Conservation (phyloP, 2,797 vertebrate species). For the Muscicapa striata region DNA sequence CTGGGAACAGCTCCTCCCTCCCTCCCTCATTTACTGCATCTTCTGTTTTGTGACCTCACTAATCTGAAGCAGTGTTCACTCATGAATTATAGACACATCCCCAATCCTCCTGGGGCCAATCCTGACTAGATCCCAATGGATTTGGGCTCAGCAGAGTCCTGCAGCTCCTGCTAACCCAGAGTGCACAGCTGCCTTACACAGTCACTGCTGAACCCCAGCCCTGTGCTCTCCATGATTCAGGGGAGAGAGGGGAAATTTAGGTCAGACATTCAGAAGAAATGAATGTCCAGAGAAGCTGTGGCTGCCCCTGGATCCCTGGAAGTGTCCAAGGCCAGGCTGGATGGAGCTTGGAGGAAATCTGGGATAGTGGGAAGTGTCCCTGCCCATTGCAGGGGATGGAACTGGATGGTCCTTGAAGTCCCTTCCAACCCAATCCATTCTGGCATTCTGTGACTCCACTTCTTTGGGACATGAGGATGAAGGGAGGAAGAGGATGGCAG, state of each 20-base stretch:
- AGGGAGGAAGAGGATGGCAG: neutral
- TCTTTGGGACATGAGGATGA: neutral
- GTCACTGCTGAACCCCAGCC: neutral
- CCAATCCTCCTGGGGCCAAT: neutral
- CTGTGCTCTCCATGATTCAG: rapidly evolving
- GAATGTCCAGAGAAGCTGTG: neutral
- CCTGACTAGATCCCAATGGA: neutral
- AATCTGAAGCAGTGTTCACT: neutral
- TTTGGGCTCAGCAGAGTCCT: neutral
- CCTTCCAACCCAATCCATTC: neutral
- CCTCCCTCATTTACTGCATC: neutral
- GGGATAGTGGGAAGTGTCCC: neutral
- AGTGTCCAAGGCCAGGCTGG: rapidly evolving
- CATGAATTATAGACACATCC: neutral
- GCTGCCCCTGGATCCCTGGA: neutral
- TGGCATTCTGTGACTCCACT: neutral
- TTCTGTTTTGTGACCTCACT: neutral
- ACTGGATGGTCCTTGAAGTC: neutral
- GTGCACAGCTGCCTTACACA: rapidly evolving
- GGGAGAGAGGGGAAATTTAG: neutral
- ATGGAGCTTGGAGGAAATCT: rapidly evolving
- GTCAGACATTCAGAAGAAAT: neutral
- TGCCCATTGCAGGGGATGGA: rapidly evolving
- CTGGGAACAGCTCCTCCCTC: neutral
- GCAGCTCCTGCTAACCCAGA: neutral